Evolutionary conservation across 92 coral and sea anemone genomes (phyloP), one percentile per base, ranked within the genome.

Genomic region (Hydrozoanthus gracilis): DNA sequence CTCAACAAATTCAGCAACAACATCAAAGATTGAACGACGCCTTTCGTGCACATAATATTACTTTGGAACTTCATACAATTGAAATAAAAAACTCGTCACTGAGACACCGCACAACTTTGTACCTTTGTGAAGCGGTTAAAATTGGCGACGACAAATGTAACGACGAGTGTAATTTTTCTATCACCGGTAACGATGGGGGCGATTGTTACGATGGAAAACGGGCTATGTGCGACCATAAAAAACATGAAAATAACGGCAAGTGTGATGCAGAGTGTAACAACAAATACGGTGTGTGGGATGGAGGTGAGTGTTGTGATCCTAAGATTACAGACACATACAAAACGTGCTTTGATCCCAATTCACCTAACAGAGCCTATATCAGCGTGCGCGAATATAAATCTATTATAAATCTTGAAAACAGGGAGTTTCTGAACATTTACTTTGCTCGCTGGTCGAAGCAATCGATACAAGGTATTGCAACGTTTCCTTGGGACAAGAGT

Each of bases 401-500:
- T 35, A 44, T 88, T 8, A 71, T 96, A 14, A 92, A 91, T 51
- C 66, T 93, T 46, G 88, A 88, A 73, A 96, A 95, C 80, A 82
- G 90, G 45, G 88, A 89, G 54, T 93, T 75, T 71, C 86, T 95
- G 47, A 96, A 95, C 76, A 97, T 96, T 14, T 93, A 93, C 82
- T 88, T 96, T 75, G 96, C 92, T 49, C 91, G 91, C 47, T 96
- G 99, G 93, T 87, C 95, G 4, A 92, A 89, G 52, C 91, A 89
- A 18, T 78, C 75, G 46, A 67, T 95, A 15, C 92, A 89, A 50
- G 98, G 98, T 35, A 83, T 87, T 2, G 98, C 98, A 5, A 96
- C 97, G 7, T 96, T 96, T 77, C 99, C 99, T 0, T 96, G 99
- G 99, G 99, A 93, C 62, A 96, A 96, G 58, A 70, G 86, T 17